Percentiles rank a stretch among this genome's conserved stretches.
Evolutionary conservation across 2,888 invertebrate species (phyloP).

Genomic region (Lobophora halterata): DNA sequence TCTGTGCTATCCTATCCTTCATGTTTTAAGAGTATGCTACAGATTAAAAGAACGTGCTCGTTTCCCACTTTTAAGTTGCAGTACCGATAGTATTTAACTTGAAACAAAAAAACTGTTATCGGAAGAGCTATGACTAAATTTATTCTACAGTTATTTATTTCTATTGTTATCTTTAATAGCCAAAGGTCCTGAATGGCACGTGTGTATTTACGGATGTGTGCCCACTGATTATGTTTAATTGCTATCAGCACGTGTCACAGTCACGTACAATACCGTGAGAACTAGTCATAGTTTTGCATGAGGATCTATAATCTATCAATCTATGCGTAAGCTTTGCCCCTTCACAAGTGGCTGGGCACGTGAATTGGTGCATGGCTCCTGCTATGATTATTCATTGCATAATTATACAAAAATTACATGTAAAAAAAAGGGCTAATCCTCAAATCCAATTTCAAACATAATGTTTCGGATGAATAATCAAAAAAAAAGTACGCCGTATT

Average conservation of each 20-base stretch:
- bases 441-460: no score
- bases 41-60: constrained; percentile 11
- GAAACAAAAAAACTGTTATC: constrained; percentile 11
- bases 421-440: no score
- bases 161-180: constrained; percentile 33
- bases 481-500: no score
- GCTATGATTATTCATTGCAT: no score
- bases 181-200: constrained; percentile 42
- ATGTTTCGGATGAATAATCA: no score
- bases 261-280: constrained; percentile 55
- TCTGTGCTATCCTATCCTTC: constrained; percentile 3
- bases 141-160: constrained; percentile 24
- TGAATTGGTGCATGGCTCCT: constrained; percentile 33
- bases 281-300: constrained; percentile 28
- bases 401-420: no score
- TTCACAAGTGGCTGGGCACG: constrained; percentile 33
- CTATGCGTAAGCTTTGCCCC: constrained; percentile 31
- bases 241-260: constrained; percentile 53
- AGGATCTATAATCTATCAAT: no score
- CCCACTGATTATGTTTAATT: constrained; percentile 58
- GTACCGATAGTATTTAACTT: constrained; percentile 20
- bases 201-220: constrained; percentile 53
- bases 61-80: constrained; percentile 3
- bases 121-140: constrained; percentile 13
- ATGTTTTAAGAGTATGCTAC: constrained; percentile 1